Conservation (phyloP, 2,797 vertebrate species). For the Taeniopygia guttata region DNA sequence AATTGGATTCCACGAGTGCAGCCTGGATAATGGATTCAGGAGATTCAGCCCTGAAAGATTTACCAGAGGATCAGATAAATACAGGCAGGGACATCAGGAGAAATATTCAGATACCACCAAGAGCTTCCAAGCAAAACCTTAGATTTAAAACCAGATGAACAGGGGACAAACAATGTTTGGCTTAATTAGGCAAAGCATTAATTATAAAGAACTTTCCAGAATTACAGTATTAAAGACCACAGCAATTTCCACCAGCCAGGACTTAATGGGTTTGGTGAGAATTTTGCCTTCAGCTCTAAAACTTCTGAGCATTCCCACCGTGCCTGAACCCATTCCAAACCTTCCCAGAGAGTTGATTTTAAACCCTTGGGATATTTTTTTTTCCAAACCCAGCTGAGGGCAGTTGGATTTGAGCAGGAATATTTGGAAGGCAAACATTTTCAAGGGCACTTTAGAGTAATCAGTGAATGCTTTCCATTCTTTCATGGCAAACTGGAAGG, state of each 20-base stretch:
- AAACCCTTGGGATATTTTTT: not conserved
- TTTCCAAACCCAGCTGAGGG: too few species aligned
- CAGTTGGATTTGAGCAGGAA: too few species aligned
- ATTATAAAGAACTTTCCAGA: constrained; percentile 2
- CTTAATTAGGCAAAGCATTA: not conserved
- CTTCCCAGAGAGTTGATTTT: not conserved
- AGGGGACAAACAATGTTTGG: not conserved
- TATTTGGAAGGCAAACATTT: too few species aligned
- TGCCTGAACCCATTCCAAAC: not conserved
- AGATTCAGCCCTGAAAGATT: constrained; percentile 20
- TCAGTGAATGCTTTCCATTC: too few species aligned
- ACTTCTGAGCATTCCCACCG: not conserved
- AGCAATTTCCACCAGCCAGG: not conserved
- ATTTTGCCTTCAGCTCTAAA: not conserved
- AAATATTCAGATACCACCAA: not conserved
- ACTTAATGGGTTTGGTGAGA: not conserved
- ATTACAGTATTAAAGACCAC: not conserved
- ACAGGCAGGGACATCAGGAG: not conserved
- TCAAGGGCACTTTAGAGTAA: too few species aligned
- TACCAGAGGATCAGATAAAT: constrained; percentile 35
- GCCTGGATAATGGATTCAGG: constrained; percentile 10
- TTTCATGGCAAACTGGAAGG: too few species aligned
- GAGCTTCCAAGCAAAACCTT: not conserved
- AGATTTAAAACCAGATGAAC: not conserved
- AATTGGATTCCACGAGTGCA: constrained; percentile 15